phyloP scores from a whole-genome alignment of 2,113 vertebrate species.

The Barnardius zonarius region DNA sequence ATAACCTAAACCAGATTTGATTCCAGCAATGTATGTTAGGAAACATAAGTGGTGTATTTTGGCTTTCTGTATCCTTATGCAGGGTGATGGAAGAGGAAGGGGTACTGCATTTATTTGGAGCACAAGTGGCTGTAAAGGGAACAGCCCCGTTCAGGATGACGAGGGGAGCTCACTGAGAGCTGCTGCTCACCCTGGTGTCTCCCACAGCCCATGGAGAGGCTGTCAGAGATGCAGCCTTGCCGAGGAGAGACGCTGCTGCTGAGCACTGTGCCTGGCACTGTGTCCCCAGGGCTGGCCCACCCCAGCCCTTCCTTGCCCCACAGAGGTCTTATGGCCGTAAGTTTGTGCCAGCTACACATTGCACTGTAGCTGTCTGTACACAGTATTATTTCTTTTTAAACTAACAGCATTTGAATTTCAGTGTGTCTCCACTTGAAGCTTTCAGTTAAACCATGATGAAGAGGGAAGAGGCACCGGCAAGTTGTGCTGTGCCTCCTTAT shows the following conservation, averaged over 20 bases:
- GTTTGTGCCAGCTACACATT: not conserved
- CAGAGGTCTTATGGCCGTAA: not conserved
- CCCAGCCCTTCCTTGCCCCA: not conserved
- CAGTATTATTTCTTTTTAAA: not conserved
- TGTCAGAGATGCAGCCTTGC: not conserved
- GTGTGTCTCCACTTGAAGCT: not conserved
- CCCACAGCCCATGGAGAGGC: not conserved
- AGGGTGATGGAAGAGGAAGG: not conserved
- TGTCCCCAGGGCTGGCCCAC: not conserved
- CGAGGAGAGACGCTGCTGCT: accelerated
- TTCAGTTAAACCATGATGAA: not conserved
- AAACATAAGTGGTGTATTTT: not conserved
- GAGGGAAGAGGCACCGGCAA: not conserved
- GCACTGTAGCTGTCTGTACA: not conserved
- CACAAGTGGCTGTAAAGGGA: not conserved
- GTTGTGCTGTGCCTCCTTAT: not conserved
- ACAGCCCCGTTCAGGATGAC: not conserved
- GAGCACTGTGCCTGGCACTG: not conserved
- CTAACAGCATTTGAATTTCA: not conserved
- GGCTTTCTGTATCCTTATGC: not conserved
- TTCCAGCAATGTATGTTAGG: not conserved
- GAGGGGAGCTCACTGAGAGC: not conserved
- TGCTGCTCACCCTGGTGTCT: not conserved
- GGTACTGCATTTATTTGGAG: not conserved
- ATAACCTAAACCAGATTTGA: not conserved